phyloP scores from a whole-genome alignment of 1,140 invertebrate genomes.

The Drosophila oshimai region DNA sequence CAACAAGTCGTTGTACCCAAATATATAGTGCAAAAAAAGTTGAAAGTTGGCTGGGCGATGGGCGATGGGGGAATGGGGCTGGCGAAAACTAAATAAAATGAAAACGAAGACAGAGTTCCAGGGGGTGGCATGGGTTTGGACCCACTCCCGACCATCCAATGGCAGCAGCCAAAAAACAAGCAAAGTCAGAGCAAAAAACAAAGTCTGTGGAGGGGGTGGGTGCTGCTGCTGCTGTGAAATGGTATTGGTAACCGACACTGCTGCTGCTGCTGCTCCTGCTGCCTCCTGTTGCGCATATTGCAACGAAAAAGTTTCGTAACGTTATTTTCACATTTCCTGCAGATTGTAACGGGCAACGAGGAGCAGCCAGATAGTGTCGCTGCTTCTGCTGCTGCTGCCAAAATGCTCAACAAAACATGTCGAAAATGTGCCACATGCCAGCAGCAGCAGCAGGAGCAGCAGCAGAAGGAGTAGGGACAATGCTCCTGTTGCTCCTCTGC shows the following conservation, averaged over 20 bases:
- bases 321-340: slow-evolving; percentile 79
- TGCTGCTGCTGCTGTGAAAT: neutral
- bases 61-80: neutral
- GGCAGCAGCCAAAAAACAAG: slow-evolving; percentile 50
- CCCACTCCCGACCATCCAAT: slow-evolving; percentile 46
- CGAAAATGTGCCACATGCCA: slow-evolving; percentile 81
- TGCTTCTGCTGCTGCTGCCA: slow-evolving; percentile 46
- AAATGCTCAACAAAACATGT: slow-evolving; percentile 79
- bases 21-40: slow-evolving; percentile 59
- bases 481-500: slow-evolving; percentile 32
- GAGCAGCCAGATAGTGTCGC: slow-evolving; percentile 46
- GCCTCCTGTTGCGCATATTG: slow-evolving; percentile 75
- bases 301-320: slow-evolving; percentile 79
- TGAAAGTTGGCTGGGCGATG: neutral
- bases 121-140: neutral
- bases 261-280: slow-evolving; percentile 10
- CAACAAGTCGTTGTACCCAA: slow-evolving; percentile 80
- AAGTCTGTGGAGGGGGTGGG: slow-evolving; percentile 3
- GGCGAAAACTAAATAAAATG: slow-evolving; percentile 59
- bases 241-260: slow-evolving; percentile 31
- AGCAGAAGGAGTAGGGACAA: slow-evolving; percentile 1
- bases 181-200: slow-evolving; percentile 63
- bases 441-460: slow-evolving; percentile 32
- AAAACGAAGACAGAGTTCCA: slow-evolving; percentile 50
- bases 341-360: slow-evolving; percentile 56